These are phyloP conservation scores for Brachypalpus laphriformis DNA, from an alignment of 2,888 invertebrate species.

Conservation along the genomic window DNA sequence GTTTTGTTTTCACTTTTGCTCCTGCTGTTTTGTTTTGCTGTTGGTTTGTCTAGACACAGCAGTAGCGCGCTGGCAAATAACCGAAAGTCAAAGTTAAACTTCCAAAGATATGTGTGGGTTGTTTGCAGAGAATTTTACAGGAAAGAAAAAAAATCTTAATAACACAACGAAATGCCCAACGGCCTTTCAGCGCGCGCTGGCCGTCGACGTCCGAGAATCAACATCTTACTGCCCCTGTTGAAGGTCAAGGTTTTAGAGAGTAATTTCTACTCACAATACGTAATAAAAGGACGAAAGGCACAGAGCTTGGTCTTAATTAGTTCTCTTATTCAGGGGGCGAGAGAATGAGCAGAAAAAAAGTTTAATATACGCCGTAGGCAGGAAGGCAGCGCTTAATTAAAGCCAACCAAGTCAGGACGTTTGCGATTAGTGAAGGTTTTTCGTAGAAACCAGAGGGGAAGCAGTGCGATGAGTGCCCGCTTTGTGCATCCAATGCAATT, in stretches of 20 bases:
- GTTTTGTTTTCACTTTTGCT: constrained; percentile 26
- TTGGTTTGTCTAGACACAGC: constrained; percentile 51
- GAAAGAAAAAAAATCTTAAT: neutral
- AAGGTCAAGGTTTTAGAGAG: constrained; percentile 51
- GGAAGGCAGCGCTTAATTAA: constrained; percentile 20
- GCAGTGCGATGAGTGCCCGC: constrained; percentile 9
- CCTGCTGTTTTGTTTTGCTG: constrained; percentile 20
- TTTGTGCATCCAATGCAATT: constrained; percentile 49
- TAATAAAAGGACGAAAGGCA: neutral
- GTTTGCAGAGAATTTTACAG: neutral
- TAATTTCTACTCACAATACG: constrained; percentile 5
- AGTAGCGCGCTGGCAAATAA: neutral
- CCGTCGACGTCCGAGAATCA: neutral
- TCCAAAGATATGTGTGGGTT: neutral
- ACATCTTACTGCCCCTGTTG: constrained; percentile 21
- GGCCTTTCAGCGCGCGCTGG: neutral
- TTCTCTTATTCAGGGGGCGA: neutral
- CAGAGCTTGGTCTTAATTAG: constrained; percentile 30
- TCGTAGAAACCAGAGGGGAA: neutral
- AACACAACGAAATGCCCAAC: neutral
- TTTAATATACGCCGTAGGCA: constrained; percentile 16
- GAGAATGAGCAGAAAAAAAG: neutral
- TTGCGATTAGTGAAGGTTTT: constrained; percentile 1
- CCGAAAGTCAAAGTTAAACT: constrained; percentile 41
- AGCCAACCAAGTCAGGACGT: neutral